Evolutionary conservation across 2,888 invertebrate species (phyloP).

Genomic region (Strigamia transsilvanica): DNA sequence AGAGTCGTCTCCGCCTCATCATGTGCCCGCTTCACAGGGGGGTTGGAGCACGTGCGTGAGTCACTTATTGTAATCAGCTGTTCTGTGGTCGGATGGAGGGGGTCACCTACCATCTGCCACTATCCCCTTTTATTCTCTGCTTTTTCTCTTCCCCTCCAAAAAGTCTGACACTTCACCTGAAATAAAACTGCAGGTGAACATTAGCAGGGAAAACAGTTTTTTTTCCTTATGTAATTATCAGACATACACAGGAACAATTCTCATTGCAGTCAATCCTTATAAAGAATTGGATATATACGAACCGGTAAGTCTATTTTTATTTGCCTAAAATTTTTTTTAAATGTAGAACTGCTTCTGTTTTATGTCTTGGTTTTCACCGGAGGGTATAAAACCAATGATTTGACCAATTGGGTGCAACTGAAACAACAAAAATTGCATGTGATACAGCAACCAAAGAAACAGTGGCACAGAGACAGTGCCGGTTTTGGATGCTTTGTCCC

Average conservation of each 20-base stretch:
- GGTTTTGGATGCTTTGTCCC: too few relatives aligned
- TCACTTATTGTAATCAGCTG: slow-evolving; percentile 49
- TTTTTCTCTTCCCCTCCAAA: neutral
- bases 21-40: slow-evolving; percentile 40
- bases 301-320: slow-evolving; percentile 73
- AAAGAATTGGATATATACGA: slow-evolving; percentile 89
- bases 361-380: too few relatives aligned
- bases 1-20: slow-evolving; percentile 12
- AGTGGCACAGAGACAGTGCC: too few relatives aligned
- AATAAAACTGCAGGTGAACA: slow-evolving; percentile 42
- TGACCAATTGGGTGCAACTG: too few relatives aligned
- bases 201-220: slow-evolving; percentile 7
- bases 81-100: slow-evolving; percentile 46
- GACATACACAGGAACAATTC: slow-evolving; percentile 92
- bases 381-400: too few relatives aligned
- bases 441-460: too few relatives aligned
- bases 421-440: too few relatives aligned
- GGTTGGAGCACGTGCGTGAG: slow-evolving; percentile 45
- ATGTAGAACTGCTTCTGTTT: too few relatives aligned
- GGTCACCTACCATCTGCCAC: slow-evolving; percentile 45
- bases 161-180: slow-evolving; percentile 33
- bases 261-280: slow-evolving; percentile 93
- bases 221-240: slow-evolving; percentile 63
- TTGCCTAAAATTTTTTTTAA: too few relatives aligned
- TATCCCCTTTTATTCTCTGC: slow-evolving; percentile 19